These are phyloP conservation scores for Platyrinchus mystaceus DNA, from an alignment of 2,797 vertebrate species.

Conservation along the genomic window DNA sequence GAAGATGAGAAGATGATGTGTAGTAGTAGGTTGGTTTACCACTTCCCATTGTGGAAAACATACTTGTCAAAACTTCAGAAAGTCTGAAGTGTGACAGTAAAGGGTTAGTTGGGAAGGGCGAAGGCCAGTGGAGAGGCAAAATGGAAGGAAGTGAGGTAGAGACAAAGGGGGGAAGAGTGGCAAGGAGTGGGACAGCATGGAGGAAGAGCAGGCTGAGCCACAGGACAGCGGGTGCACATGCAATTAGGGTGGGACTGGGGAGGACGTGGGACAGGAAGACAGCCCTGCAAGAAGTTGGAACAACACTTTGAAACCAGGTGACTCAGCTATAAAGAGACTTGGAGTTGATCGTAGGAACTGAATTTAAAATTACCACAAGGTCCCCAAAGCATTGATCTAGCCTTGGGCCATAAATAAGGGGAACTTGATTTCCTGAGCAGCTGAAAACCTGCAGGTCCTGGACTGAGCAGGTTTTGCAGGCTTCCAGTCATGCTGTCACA, in stretches of 20 bases:
- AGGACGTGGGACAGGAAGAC: conserved; percentile 44
- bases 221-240: background rate
- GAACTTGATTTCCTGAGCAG: background rate
- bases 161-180: background rate
- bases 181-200: background rate
- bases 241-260: background rate
- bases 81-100: background rate
- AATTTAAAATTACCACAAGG: background rate
- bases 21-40: background rate
- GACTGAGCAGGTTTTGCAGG: background rate
- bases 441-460: background rate
- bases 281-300: conserved; percentile 4
- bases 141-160: conserved; percentile 42
- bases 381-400: background rate
- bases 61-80: background rate
- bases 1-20: background rate
- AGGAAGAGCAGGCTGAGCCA: conserved; percentile 6
- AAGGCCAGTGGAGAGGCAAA: background rate
- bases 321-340: background rate
- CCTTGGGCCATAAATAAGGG: background rate
- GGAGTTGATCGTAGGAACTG: background rate
- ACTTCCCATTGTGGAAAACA: background rate
- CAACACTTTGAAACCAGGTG: conserved; percentile 3
- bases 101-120: conserved; percentile 7
- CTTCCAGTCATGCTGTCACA: background rate